These are phyloP conservation scores for Macropodus opercularis DNA, from an alignment of 2,797 vertebrate species.

Conservation along the genomic window DNA sequence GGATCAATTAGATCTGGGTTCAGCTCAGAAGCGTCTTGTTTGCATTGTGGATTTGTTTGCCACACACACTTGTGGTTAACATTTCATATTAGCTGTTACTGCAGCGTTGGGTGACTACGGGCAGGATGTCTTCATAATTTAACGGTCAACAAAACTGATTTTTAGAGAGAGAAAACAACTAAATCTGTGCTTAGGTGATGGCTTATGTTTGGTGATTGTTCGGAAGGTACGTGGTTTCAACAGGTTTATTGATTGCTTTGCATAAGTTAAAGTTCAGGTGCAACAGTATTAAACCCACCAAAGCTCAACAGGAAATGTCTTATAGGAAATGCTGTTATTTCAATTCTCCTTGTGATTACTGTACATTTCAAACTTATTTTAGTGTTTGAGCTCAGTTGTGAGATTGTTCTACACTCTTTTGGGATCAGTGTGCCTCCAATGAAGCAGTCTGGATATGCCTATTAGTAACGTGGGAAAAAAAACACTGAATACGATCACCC, in stretches of 20 bases:
- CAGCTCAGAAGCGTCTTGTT: neutral
- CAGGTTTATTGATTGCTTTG: conserved; percentile 41
- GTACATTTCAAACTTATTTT: conserved; percentile 62
- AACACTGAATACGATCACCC: conserved; percentile 29
- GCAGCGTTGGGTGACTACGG: too few species aligned
- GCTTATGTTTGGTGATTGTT: conserved; percentile 39
- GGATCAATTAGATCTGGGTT: neutral
- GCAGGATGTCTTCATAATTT: conserved; percentile 11
- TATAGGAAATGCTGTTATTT: conserved; percentile 40
- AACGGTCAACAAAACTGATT: conserved; percentile 16
- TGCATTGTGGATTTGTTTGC: too few species aligned
- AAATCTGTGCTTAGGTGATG: conserved; percentile 39
- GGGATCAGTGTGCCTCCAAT: conserved; percentile 60
- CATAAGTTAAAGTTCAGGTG: conserved; percentile 37
- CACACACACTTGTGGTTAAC: too few species aligned
- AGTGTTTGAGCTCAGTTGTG: conserved; percentile 54
- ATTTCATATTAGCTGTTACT: too few species aligned
- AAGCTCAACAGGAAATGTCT: conserved; percentile 46
- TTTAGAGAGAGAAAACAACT: conserved; percentile 17
- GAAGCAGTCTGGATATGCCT: conserved; percentile 57
- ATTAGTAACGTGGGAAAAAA: conserved; percentile 54
- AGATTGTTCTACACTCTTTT: conserved; percentile 72
- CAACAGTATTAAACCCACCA: conserved; percentile 15
- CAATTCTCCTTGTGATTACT: conserved; percentile 55
- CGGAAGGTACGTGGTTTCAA: conserved; percentile 26